phyloP scores from a whole-genome alignment of 1,140 invertebrate species.

The Scaptomyza montana region DNA sequence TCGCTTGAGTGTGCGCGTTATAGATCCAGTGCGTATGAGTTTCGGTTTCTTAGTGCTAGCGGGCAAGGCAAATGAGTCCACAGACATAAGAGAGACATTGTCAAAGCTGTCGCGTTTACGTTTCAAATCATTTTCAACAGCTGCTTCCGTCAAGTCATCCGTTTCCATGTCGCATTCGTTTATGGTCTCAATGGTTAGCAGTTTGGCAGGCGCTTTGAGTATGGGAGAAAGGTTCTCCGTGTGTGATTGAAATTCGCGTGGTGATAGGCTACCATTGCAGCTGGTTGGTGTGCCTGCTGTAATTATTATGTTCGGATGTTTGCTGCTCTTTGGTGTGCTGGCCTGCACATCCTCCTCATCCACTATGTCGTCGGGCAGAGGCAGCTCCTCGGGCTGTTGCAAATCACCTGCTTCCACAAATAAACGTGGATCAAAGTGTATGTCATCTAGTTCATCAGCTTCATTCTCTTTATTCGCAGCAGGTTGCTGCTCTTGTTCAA shows the following conservation, averaged over 20 bases:
- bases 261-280: constrained; percentile 29
- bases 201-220: constrained; percentile 44
- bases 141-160: constrained; percentile 40
- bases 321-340: constrained; percentile 64
- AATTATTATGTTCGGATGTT: constrained; percentile 19
- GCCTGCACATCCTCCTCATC: constrained; percentile 59
- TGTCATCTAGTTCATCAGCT: constrained; percentile 55
- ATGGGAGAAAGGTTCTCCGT: constrained; percentile 72
- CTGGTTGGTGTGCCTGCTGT: constrained; percentile 42
- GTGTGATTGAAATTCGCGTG: constrained; percentile 41
- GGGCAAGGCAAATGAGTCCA: constrained; percentile 75
- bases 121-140: constrained; percentile 64
- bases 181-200: constrained; percentile 43
- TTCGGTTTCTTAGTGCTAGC: constrained; percentile 78
- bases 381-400: constrained; percentile 22
- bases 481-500: background rate
- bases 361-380: constrained; percentile 59
- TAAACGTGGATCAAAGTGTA: constrained; percentile 75
- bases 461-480: constrained; percentile 47
- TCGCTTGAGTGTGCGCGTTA: constrained; percentile 69
- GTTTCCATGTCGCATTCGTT: constrained; percentile 65
- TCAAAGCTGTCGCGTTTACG: constrained; percentile 79
- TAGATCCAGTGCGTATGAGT: constrained; percentile 77
- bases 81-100: constrained; percentile 76
- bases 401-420: constrained; percentile 66